Conservation (phyloP, 2,113 vertebrate species). For the Bos taurus region DNA sequence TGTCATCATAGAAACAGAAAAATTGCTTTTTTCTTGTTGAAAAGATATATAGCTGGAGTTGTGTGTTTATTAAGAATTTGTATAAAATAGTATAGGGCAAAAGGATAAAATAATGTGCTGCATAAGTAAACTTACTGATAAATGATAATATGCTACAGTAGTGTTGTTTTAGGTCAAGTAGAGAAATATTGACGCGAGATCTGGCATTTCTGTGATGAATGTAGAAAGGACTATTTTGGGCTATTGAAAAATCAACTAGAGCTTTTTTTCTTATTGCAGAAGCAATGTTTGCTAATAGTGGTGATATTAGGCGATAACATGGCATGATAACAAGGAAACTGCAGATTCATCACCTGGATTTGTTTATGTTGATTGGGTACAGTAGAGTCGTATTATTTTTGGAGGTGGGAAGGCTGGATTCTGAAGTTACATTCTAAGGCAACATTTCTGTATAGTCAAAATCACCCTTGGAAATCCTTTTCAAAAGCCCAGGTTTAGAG, state of each 20-base stretch:
- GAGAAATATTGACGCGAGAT: background rate
- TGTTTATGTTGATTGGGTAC: background rate
- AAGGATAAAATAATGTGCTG: background rate
- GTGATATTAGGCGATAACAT: background rate
- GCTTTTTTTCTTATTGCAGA: background rate
- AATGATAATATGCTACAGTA: background rate
- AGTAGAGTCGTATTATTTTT: background rate
- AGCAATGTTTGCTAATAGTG: constrained; percentile 24
- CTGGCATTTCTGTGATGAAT: constrained; percentile 25
- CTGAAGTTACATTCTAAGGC: background rate
- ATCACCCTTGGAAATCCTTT: background rate
- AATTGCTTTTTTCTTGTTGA: constrained; percentile 20
- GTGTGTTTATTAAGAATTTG: background rate
- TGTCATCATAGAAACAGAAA: constrained; percentile 33
- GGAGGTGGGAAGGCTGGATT: background rate
- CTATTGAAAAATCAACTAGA: constrained; percentile 18
- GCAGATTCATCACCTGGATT: background rate
- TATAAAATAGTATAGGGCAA: background rate
- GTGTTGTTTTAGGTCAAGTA: background rate
- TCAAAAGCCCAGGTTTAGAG: background rate
- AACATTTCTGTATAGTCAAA: background rate
- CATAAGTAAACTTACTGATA: background rate
- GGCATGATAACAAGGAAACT: background rate
- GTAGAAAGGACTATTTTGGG: background rate
- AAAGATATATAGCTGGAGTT: background rate